phyloP scores from a whole-genome alignment of 2,113 vertebrate genomes.

The Bambusicola thoracicus region DNA sequence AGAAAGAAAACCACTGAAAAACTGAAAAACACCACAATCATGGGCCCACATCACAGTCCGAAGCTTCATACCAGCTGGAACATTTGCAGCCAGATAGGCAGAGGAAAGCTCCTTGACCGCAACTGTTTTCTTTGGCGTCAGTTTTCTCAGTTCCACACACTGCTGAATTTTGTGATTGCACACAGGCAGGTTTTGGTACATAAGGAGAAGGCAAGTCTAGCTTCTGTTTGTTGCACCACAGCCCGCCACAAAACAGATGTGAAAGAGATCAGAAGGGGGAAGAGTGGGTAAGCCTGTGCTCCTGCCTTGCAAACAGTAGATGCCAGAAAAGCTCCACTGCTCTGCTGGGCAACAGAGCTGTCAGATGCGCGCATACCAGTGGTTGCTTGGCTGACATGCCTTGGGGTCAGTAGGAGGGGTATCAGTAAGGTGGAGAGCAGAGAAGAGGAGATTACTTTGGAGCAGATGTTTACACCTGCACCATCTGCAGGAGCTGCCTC shows the following conservation, averaged over 20 bases:
- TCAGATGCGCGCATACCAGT: neutral
- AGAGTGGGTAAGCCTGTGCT: neutral
- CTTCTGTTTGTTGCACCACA: neutral
- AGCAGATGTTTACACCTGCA: neutral
- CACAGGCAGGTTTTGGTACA: accelerated
- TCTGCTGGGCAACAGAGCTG: accelerated
- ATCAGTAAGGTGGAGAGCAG: accelerated
- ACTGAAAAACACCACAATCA: neutral
- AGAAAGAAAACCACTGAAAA: neutral
- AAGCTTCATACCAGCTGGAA: neutral
- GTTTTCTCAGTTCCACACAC: neutral
- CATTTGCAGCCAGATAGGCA: no score
- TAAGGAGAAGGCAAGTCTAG: neutral
- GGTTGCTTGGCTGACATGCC: accelerated
- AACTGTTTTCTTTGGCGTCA: neutral
- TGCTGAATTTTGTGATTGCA: neutral
- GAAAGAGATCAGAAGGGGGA: neutral
- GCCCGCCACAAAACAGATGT: neutral
- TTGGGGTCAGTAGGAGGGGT: accelerated
- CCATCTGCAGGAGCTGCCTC: neutral
- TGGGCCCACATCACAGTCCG: accelerated
- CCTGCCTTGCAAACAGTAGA: neutral
- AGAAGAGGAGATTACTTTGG: accelerated
- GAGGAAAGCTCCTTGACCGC: no score
- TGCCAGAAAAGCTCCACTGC: neutral